These are phyloP conservation scores for Cynodonichthys magdalenae DNA, from an alignment of 2,797 vertebrate genomes.

Conservation along the genomic window DNA sequence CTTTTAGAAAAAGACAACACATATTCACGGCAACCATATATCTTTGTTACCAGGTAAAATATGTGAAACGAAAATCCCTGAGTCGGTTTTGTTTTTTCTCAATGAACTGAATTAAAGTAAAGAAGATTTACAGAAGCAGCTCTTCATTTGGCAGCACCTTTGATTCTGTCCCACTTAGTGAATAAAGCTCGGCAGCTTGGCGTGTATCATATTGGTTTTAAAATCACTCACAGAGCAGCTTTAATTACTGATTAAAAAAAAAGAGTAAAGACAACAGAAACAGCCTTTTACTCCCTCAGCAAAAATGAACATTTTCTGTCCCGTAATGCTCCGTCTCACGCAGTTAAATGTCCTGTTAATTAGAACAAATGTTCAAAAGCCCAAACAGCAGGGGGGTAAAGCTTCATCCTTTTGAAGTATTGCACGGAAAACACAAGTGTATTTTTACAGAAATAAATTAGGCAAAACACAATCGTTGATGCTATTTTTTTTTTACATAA, in stretches of 20 bases:
- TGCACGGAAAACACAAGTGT: conserved; percentile 1
- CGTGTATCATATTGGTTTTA: not conserved
- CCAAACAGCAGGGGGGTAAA: not conserved
- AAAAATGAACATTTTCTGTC: not conserved
- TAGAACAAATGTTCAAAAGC: conserved; percentile 17
- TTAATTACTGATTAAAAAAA: conserved; percentile 23
- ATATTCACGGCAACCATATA: too few species aligned
- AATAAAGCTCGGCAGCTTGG: conserved; percentile 5
- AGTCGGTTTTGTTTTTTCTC: not conserved
- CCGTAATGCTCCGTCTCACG: conserved; percentile 12
- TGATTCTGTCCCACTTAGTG: not conserved
- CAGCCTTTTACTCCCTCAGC: conserved; percentile 3
- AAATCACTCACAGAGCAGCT: conserved; percentile 13
- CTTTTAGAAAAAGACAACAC: too few species aligned
- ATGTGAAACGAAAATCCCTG: not conserved
- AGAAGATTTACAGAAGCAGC: not conserved
- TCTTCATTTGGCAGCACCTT: not conserved
- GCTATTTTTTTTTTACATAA: not conserved
- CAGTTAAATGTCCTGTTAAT: conserved; percentile 16
- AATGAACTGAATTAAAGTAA: not conserved
- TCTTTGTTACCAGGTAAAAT: not conserved
- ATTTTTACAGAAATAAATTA: not conserved
- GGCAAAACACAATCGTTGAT: not conserved
- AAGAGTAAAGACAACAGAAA: conserved; percentile 1
- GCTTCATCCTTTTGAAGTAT: not conserved